These are phyloP conservation scores for Athalia rosae DNA, from an alignment of 2,888 invertebrate species.

Conservation along the genomic window DNA sequence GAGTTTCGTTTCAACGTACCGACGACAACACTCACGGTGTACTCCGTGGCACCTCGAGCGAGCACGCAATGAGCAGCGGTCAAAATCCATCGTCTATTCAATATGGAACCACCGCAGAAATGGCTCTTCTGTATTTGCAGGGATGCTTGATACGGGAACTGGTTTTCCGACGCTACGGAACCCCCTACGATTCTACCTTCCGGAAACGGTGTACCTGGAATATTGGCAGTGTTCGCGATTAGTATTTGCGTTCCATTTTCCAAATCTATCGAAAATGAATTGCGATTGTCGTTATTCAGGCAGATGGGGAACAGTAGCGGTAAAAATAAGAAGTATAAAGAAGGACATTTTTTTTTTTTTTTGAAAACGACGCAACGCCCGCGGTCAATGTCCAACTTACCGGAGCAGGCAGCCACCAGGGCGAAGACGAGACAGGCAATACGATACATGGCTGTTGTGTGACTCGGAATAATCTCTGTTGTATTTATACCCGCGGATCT, in stretches of 20 bases:
- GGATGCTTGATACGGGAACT: constrained; percentile 76
- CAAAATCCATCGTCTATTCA: constrained; percentile 76
- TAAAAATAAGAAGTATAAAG: too few relatives aligned
- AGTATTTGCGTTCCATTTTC: background rate
- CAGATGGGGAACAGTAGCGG: too few relatives aligned
- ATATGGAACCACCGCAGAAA: constrained; percentile 78
- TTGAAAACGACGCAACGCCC: too few relatives aligned
- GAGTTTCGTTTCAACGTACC: constrained; percentile 1
- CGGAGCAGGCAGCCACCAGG: constrained; percentile 22
- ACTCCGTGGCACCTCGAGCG: constrained; percentile 66
- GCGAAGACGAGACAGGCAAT: constrained; percentile 25
- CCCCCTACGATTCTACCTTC: constrained; percentile 71
- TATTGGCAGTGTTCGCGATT: background rate
- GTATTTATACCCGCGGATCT: background rate
- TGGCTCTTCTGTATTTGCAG: constrained; percentile 75
- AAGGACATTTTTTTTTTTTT: too few relatives aligned
- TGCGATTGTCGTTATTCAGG: too few relatives aligned
- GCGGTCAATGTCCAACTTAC: background rate
- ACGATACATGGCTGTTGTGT: constrained; percentile 17
- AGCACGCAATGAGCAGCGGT: constrained; percentile 78
- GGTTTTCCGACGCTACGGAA: constrained; percentile 74
- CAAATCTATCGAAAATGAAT: background rate
- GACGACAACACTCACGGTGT: constrained; percentile 8
- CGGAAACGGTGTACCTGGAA: constrained; percentile 23
- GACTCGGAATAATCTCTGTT: background rate